Evolutionary conservation across 2,888 invertebrate species (phyloP), one percentile per base, ranked within the genome.

Genomic region (Penaeus monodon): DNA sequence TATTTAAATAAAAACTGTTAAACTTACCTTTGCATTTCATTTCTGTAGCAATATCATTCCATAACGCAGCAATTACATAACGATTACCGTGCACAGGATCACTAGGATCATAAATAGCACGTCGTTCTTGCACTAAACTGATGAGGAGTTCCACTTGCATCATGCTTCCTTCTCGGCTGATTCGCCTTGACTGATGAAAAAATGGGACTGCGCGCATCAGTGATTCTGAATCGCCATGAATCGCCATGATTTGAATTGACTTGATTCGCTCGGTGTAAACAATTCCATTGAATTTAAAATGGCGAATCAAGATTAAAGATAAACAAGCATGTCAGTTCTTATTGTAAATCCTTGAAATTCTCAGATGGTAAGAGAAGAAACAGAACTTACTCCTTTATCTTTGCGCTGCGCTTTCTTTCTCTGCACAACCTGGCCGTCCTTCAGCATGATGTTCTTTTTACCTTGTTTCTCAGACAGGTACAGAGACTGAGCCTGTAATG

Each of bases 401-500:
- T 96, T 96, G 64, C 96, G 93, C 91, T 96, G 95, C 0, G 95
- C 94, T 91, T 96, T 96, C 81, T 95, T 94, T n/a, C 95, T 79
- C 77, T 88, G 92, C 29, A 94, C 94, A 92, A 95, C 95, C 91
- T 95, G 92, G 27, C 94, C 94, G 92, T 95, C 95, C 91, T 95
- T 95, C 78, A 95, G 94, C 76, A 95, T 94, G 0, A 95, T 92
- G 90, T 95, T 95, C 91, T 96, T 96, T 92, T 96, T 96, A 87
- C 94, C 94, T 63, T 95, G 95, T 91, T 96, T 96, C 92, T 96
- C 96, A 92, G 95, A 94, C 95, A 96, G 95, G 91, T 96, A 96
- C 10, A 96, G 92, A 1, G 92, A 92, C 88, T 92, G 91, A 8
- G 92, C 91, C 91, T 92, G 90, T 89, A 90, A 86, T 57, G 74